A percentile compares a stretch with the other conserved stretches of the same genome.
These are phyloP conservation scores for Bombus breviceps DNA, from an alignment of 1,140 invertebrate species.

Conservation along the genomic window DNA sequence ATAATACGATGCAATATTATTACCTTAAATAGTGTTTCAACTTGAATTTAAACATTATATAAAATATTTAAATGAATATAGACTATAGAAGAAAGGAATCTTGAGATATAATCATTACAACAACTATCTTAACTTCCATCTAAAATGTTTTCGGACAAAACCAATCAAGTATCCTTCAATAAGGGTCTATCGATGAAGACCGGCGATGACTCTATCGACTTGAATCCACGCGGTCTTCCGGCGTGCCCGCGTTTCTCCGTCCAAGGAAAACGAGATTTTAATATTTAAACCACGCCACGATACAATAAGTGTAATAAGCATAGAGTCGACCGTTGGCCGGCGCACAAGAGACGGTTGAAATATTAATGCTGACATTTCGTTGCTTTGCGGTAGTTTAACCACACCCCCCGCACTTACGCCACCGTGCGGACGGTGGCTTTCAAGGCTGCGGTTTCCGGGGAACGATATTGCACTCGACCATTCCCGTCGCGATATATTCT, in stretches of 20 bases:
- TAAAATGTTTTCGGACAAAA: not conserved
- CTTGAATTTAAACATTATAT: not conserved
- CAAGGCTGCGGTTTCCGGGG: constrained; percentile 55
- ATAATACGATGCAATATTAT: too few relatives aligned
- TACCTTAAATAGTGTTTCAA: too few relatives aligned
- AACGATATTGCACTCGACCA: constrained; percentile 35
- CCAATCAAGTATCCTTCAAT: not conserved
- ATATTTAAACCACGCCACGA: constrained; percentile 67
- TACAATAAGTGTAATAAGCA: constrained; percentile 74
- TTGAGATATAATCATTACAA: not conserved
- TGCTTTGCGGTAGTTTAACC: constrained; percentile 66
- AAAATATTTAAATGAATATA: not conserved
- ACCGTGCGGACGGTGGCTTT: constrained; percentile 1
- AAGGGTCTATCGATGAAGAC: not conserved
- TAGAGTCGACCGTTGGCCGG: constrained; percentile 59
- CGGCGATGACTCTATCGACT: not conserved
- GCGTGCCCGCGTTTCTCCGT: constrained; percentile 4
- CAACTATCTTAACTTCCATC: not conserved
- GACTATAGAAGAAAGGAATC: too few relatives aligned
- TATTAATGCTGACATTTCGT: constrained; percentile 74
- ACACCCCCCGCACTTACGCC: not conserved
- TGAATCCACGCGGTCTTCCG: constrained; percentile 10
- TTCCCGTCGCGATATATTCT: constrained; percentile 71
- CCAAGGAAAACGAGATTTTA: constrained; percentile 69
- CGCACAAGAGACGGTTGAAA: constrained; percentile 65